These are phyloP conservation scores for Solea senegalensis DNA, from an alignment of 2,113 vertebrate genomes.

Conservation along the genomic window DNA sequence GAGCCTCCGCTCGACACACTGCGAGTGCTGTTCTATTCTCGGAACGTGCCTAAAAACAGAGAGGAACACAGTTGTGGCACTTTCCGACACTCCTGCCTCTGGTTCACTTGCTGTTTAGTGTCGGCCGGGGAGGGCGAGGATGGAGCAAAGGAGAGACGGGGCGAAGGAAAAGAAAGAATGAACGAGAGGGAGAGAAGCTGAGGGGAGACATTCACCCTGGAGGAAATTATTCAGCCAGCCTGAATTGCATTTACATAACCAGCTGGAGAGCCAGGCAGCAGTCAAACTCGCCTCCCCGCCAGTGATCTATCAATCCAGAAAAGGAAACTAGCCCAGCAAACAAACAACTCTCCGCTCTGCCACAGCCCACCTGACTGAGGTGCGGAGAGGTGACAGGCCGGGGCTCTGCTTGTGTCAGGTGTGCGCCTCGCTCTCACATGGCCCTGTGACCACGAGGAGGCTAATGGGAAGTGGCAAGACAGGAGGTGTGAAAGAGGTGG, in stretches of 20 bases:
- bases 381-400: slow-evolving; percentile 30
- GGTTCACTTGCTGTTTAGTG: slow-evolving; percentile 58
- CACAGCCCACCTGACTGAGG: slow-evolving; percentile 18
- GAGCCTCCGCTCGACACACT: slow-evolving; percentile 57
- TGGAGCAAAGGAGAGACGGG: slow-evolving; percentile 9
- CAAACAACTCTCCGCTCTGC: slow-evolving; percentile 23
- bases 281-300: slow-evolving; percentile 29
- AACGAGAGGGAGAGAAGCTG: slow-evolving; percentile 27
- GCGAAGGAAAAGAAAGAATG: slow-evolving; percentile 19
- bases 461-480: slow-evolving; percentile 59
- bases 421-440: slow-evolving; percentile 53
- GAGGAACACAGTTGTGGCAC: slow-evolving; percentile 60
- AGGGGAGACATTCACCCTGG: slow-evolving; percentile 19
- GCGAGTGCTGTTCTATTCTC: slow-evolving; percentile 70
- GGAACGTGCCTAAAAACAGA: slow-evolving; percentile 70
- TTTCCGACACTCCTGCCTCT: slow-evolving; percentile 69
- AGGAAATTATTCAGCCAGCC: slow-evolving; percentile 35
- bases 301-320: slow-evolving; percentile 40
- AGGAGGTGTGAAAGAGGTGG: slow-evolving; percentile 55
- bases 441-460: slow-evolving; percentile 37
- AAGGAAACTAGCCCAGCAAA: neutral
- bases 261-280: slow-evolving; percentile 24
- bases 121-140: slow-evolving; percentile 23
- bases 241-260: slow-evolving; percentile 40
- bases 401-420: slow-evolving; percentile 53